Conservation (phyloP, 2,888 invertebrate genomes). For the Unio delphinus region DNA sequence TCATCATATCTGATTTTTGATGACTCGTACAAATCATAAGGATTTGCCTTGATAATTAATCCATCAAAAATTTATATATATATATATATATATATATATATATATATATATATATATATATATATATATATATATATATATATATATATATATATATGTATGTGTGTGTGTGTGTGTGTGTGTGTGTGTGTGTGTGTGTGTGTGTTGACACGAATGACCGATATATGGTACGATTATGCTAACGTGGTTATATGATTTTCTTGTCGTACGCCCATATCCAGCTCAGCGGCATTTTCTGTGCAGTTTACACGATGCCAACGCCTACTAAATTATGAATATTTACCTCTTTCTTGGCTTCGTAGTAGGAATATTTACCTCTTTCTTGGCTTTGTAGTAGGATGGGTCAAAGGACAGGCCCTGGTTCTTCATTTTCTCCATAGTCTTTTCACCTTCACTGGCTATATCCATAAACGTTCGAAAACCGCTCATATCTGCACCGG, state of each 20-base stretch:
- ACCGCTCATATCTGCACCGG: conserved; percentile 15
- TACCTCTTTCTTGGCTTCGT: conserved; percentile 67
- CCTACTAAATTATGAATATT: background rate
- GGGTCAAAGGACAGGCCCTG: conserved; percentile 65
- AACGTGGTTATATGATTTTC: too few species aligned
- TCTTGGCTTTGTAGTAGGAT: conserved; percentile 64
- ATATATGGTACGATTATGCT: too few species aligned
- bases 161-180: too few species aligned
- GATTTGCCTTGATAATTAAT: too few species aligned
- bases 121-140: too few species aligned
- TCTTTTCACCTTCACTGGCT: conserved; percentile 50
- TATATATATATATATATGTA: too few species aligned
- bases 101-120: too few species aligned
- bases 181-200: too few species aligned
- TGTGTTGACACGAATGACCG: too few species aligned
- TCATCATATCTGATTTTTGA: too few species aligned
- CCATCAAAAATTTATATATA: background rate
- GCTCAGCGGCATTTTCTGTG: background rate
- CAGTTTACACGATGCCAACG: background rate
- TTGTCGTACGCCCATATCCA: background rate
- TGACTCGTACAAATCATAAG: too few species aligned
- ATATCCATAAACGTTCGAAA: conserved; percentile 62
- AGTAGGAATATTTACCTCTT: conserved; percentile 59
- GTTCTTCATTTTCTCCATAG: conserved; percentile 48
- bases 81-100: background rate